phyloP scores from a whole-genome alignment of 2,888 invertebrate genomes.

The Acronicta alni region DNA sequence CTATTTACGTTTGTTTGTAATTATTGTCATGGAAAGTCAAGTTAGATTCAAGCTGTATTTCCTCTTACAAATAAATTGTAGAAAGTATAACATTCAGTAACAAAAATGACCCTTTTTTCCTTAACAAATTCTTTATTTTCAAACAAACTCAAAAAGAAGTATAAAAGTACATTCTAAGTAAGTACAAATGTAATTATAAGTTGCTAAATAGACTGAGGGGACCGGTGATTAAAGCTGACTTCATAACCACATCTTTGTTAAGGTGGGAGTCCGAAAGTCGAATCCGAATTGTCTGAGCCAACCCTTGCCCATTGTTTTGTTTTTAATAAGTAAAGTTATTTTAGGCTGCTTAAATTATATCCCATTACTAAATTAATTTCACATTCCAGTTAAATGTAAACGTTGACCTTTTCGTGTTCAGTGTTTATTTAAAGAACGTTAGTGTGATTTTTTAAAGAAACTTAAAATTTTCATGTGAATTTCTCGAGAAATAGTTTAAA shows the following conservation, averaged over 20 bases:
- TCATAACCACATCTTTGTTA: constrained; percentile 40
- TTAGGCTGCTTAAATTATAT: constrained; percentile 63
- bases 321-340: constrained; percentile 61
- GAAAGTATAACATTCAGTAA: neutral
- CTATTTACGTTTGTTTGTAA: neutral
- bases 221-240: constrained; percentile 41
- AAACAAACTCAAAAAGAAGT: constrained; percentile 18
- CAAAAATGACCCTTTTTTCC: constrained; percentile 1
- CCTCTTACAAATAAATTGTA: neutral
- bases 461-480: neutral
- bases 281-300: constrained; percentile 38
- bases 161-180: constrained; percentile 18
- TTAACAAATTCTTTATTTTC: constrained; percentile 18
- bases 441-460: constrained; percentile 2
- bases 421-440: constrained; percentile 47
- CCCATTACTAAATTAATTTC: constrained; percentile 62
- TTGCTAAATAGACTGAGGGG: constrained; percentile 39
- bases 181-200: constrained; percentile 49
- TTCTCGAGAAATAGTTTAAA: neutral
- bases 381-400: constrained; percentile 62
- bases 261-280: constrained; percentile 29
- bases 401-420: constrained; percentile 57
- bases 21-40: neutral
- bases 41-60: neutral
- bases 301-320: constrained; percentile 45